Evolutionary conservation across 2,113 vertebrate genomes (phyloP).

Genomic region (Platycercus adscitus): DNA sequence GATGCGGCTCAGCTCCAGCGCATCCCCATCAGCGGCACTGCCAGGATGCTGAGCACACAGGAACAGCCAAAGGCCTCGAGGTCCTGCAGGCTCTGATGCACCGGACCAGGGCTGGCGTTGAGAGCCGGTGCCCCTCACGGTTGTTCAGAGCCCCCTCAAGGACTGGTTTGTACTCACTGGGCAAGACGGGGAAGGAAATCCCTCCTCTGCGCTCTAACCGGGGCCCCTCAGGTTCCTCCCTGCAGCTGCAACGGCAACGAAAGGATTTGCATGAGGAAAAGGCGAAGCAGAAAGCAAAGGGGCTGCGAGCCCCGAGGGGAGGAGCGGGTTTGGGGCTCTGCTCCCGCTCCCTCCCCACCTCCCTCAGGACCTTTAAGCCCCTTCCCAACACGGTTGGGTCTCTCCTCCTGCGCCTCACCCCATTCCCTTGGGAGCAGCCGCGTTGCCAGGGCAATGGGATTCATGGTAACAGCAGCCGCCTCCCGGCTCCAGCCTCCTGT

Average conservation of each 20-base stretch:
- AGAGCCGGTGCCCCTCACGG: not conserved
- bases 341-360: not conserved
- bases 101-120: accelerated
- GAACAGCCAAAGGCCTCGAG: not conserved
- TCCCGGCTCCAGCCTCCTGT: not conserved
- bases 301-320: not conserved
- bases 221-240: not conserved
- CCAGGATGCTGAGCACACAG: not conserved
- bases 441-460: not conserved
- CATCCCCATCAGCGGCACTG: not conserved
- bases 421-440: accelerated
- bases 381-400: not conserved
- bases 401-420: not conserved
- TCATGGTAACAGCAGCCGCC: not conserved
- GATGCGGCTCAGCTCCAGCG: not conserved
- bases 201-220: not conserved
- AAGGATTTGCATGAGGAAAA: not conserved
- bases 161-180: not conserved
- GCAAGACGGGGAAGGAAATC: not conserved
- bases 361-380: not conserved
- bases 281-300: not conserved
- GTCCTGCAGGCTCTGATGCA: too few species aligned
- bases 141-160: accelerated
- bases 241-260: not conserved
- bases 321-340: not conserved